Conservation (phyloP, 2,888 invertebrate species). For the Furcula furcula region DNA sequence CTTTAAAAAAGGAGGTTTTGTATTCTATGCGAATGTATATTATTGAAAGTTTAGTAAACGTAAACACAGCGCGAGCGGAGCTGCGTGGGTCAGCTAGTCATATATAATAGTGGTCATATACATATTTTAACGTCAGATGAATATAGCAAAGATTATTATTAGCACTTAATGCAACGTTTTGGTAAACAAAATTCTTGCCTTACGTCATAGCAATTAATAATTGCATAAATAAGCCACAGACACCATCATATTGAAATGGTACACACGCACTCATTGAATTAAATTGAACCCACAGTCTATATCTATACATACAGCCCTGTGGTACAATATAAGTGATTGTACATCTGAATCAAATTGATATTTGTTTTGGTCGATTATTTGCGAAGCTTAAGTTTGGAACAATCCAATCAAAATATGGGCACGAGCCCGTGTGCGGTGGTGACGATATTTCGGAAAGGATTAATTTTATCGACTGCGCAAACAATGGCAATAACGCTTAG, state of each 20-base stretch:
- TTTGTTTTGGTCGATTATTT: constrained; percentile 62
- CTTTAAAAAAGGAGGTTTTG: too few species aligned
- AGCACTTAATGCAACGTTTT: too few species aligned
- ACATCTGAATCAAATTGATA: constrained; percentile 55
- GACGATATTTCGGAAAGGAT: constrained; percentile 60
- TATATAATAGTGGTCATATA: too few species aligned
- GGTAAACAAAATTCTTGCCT: too few species aligned
- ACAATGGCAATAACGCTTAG: constrained; percentile 52
- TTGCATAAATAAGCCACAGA: constrained; percentile 1
- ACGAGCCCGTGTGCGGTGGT: constrained; percentile 40
- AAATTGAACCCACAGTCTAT: constrained; percentile 30
- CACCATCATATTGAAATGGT: constrained; percentile 19
- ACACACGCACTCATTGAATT: constrained; percentile 28
- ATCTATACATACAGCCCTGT: constrained; percentile 10
- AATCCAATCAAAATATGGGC: constrained; percentile 69
- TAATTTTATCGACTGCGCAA: constrained; percentile 67
- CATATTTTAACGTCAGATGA: too few species aligned
- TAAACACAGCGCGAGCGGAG: too few species aligned
- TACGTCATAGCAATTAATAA: too few species aligned
- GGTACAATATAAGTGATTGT: constrained; percentile 24
- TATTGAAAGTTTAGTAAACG: too few species aligned
- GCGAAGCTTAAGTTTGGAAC: constrained; percentile 67
- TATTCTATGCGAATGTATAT: too few species aligned
- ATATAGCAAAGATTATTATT: too few species aligned
- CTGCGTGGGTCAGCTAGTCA: too few species aligned